A percentile compares a stretch with the other conserved stretches of the same genome.
Evolutionary conservation across 1,140 invertebrate species (phyloP).

Genomic region (Bicyclus anynana): DNA sequence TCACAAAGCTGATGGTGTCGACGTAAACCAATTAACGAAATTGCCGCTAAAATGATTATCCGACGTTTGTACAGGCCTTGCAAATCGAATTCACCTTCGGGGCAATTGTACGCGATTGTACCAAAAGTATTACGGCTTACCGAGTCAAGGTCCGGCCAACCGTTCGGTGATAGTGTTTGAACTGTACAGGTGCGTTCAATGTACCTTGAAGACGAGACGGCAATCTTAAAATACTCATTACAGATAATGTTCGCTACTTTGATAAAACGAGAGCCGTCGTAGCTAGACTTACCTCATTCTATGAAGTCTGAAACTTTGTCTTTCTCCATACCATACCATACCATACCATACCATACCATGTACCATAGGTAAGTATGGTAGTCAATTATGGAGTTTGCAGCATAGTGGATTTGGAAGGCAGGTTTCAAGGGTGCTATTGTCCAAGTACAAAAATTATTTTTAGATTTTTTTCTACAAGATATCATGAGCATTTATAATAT

Average conservation of each 20-base stretch:
- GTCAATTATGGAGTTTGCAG: no score
- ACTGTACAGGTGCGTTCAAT: constrained; percentile 32
- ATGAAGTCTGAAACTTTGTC: no score
- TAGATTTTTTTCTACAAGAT: no score
- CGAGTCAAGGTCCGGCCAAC: constrained; percentile 24
- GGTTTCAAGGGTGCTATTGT: no score
- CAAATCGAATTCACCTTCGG: constrained; percentile 30
- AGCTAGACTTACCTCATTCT: no score
- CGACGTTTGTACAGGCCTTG: constrained; percentile 13
- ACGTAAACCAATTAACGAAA: constrained; percentile 11
- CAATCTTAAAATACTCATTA: constrained; percentile 12
- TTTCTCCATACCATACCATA: no score
- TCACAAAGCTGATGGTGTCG: background rate
- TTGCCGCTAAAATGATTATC: constrained; percentile 22
- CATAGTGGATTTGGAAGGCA: no score
- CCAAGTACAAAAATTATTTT: no score
- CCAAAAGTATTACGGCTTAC: constrained; percentile 25
- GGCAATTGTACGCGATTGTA: constrained; percentile 27
- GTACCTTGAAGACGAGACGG: constrained; percentile 32
- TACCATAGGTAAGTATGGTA: no score
- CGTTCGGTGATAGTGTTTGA: constrained; percentile 26
- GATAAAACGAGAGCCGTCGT: no score
- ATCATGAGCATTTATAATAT: no score
- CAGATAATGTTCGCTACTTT: background rate
- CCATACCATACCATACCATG: no score